phyloP scores from a whole-genome alignment of 2,888 invertebrate species.

The Drosophila quasianomalipes region DNA sequence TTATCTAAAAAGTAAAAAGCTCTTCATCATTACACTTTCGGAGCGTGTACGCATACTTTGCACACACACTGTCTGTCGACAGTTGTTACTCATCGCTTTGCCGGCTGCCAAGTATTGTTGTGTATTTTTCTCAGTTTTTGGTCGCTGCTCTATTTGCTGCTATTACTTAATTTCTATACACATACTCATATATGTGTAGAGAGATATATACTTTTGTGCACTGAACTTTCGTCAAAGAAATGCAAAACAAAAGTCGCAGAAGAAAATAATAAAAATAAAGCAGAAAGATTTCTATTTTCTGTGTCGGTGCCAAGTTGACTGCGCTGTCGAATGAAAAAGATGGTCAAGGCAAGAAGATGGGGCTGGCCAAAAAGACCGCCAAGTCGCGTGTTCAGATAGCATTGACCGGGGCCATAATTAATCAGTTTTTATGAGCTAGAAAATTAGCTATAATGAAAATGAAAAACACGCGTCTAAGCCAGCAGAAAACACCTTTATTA shows the following conservation, averaged over 20 bases:
- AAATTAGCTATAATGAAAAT: slow-evolving; percentile 59
- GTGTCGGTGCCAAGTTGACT: slow-evolving; percentile 68
- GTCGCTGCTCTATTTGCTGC: slow-evolving; percentile 41
- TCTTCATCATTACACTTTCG: background rate
- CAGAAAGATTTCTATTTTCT: slow-evolving; percentile 39
- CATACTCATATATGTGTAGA: background rate
- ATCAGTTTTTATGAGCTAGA: slow-evolving; percentile 68
- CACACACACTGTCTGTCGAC: slow-evolving; percentile 46
- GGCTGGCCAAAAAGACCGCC: slow-evolving; percentile 26
- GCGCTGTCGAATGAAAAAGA: slow-evolving; percentile 41
- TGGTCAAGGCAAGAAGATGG: slow-evolving; percentile 55
- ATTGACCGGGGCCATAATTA: slow-evolving; percentile 71
- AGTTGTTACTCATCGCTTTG: slow-evolving; percentile 68
- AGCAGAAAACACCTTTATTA: background rate
- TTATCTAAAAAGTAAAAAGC: background rate
- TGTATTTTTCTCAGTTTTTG: slow-evolving; percentile 15
- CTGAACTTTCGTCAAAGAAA: slow-evolving; percentile 54
- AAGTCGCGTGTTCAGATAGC: slow-evolving; percentile 67
- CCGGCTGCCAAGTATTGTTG: slow-evolving; percentile 53
- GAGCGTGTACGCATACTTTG: slow-evolving; percentile 28
- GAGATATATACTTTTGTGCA: slow-evolving; percentile 40
- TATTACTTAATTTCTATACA: slow-evolving; percentile 69
- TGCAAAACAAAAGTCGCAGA: slow-evolving; percentile 1
- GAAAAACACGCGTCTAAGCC: slow-evolving; percentile 9
- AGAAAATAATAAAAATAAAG: slow-evolving; percentile 16